Conservation (phyloP, 1,140 invertebrate genomes). For the Goniozus legneri region DNA sequence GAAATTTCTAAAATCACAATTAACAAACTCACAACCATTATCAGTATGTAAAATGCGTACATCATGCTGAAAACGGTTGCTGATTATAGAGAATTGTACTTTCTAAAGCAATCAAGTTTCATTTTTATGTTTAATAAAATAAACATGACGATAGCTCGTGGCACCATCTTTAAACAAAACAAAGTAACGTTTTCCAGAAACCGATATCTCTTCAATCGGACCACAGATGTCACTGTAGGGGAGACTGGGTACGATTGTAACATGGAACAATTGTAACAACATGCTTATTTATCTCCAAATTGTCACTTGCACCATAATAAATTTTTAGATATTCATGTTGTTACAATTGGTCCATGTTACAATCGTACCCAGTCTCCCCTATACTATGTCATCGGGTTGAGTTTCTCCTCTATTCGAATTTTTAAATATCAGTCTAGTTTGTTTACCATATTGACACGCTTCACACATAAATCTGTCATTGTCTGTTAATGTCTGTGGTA, state of each 20-base stretch:
- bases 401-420: background rate
- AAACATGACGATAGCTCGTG: background rate
- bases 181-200: constrained; percentile 2
- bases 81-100: background rate
- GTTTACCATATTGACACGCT: background rate
- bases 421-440: background rate
- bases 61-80: background rate
- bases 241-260: no score
- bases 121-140: background rate
- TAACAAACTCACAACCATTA: background rate
- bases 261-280: background rate
- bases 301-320: no score
- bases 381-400: background rate
- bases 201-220: constrained; percentile 1
- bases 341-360: no score
- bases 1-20: background rate
- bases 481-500: background rate
- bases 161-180: constrained; percentile 6
- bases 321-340: no score
- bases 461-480: background rate
- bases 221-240: constrained; percentile 2
- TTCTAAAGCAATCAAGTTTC: background rate
- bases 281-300: background rate
- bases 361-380: no score
- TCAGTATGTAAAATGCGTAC: background rate